Base-by-base conservation (phyloP, 1,140 invertebrate genomes). In the Eriosoma lanigerum region DNA sequence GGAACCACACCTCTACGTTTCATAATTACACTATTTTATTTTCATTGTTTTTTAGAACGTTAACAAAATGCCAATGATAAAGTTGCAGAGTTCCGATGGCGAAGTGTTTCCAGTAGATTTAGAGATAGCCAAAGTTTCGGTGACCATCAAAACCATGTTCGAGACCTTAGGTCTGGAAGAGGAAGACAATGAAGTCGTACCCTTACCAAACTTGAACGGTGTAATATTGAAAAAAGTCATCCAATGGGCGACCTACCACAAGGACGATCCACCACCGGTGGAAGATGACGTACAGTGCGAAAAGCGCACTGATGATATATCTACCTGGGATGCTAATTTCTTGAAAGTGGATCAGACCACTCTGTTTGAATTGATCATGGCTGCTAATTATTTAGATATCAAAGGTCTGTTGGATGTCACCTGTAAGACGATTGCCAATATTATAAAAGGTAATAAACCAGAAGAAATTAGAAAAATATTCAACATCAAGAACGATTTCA, bases 401-500 rank as follows among this genome's bases (percentile, higher is more conserved):
- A 98, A 98, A 87, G 93, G 97, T 5, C 88, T 99, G 29, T 86
- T 99, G 64, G 97, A 99, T 87, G 96, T 99, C 0, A 98, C 97
- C 0, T 99, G 97, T 87, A 99, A 99, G 87, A 99, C 97, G 0
- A 98, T 99, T 17, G 98, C 98, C 9, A 99, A 99, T 86, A 98
- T 98, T 96, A 98, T 98, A 72, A 98, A 98, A 86, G 96, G 96
- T 6, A 98, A 98, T 85, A 95, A 95, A 5, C 97, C 98, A 0
- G 98, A 99, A 86, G 98, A 99, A 86, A 99, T 99, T 81, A 91
- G 98, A 6, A 99, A 98, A 86, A 99, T 96, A 0, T 99, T 99
- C 84, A 99, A 99, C 85, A 99, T 99, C 83, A 98, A 98, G 86
- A 99, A 99, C 88, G 98, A 99, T 86, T 99, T 99, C 83, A 96